Base-by-base conservation (phyloP, 2,888 invertebrate genomes). In the Acanthosepion pharaonis region DNA sequence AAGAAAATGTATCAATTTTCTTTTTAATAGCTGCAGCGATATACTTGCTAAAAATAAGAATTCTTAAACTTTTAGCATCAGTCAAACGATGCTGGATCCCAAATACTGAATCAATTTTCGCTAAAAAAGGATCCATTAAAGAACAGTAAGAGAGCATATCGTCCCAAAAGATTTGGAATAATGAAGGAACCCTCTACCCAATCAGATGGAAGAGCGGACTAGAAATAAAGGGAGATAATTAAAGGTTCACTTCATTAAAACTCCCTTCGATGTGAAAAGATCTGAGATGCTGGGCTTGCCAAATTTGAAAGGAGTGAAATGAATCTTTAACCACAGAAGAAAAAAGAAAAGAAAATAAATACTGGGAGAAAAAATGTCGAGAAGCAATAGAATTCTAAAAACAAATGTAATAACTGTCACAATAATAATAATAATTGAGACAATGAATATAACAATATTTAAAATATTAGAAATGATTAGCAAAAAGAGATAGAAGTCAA, bases 231-330 rank as follows among this genome's bases (percentile, higher is more conserved):
- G 33, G 78, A n/a, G 78, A 78, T 78, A 78, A 78, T 78, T 78
- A 78, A 78, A 78, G 78, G 33, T 78, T 33, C n/a, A n/a, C n/a
- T 78, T 78, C 78, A 78, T 78, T 78, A 78, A 78, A 78, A 78
- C 1, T 9, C n/a, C 78, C 15, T 78, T 78, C n/a, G 78, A 15
- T n/a, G n/a, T 78, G 5, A 33, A 33, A 78, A 78, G 78, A 78
- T 78, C n/a, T n/a, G 78, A 78, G 78, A 78, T 78, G n/a, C 4
- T 78, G n/a, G n/a, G 78, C n/a, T 78, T 78, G n/a, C 78, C n/a
- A 78, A 78, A 78, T 78, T 78, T 78, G n/a, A 78, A 33, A 78
- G 78, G 78, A 78, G n/a, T 78, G 78, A 78, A 78, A 78, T n/a
- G 15, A n/a, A 33, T 78, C n/a, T 78, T 11, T 5, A 33, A 33